phyloP scores from a whole-genome alignment of 37 sponge, comb jelly and placozoan genomes.

The Lycopodina hypogea region DNA sequence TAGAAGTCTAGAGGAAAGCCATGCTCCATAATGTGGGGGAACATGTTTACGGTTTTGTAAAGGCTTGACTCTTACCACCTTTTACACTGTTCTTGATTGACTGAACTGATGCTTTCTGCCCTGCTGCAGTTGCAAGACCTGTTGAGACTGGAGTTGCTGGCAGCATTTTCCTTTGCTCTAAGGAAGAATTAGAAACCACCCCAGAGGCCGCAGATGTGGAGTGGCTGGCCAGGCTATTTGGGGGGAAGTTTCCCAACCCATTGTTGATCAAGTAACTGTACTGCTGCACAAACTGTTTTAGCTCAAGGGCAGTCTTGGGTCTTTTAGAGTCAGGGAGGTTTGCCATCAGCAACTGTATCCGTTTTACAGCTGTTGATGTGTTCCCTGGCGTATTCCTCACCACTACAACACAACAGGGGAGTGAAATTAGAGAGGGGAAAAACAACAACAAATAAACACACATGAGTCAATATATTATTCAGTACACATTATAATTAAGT shows the following conservation, averaged over 20 bases:
- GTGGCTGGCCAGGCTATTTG: no score
- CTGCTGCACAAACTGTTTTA: constrained; percentile 37
- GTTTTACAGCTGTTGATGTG: constrained; percentile 17
- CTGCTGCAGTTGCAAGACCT: neutral
- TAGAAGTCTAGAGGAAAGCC: no score
- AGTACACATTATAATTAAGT: no score
- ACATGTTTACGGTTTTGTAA: no score
- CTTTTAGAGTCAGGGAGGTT: constrained; percentile 35
- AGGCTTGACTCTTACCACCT: no score
- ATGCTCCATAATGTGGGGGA: no score
- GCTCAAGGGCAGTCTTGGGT: constrained; percentile 35
- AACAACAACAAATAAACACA: no score
- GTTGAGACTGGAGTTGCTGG: neutral
- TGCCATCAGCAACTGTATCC: constrained; percentile 37
- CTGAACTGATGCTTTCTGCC: neutral
- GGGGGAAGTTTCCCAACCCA: neutral
- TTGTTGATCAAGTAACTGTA: neutral
- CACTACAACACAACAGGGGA: neutral
- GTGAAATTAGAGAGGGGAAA: no score
- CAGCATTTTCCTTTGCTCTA: neutral
- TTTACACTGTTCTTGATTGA: no score
- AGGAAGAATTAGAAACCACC: no score
- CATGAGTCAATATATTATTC: no score
- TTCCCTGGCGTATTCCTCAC: neutral
- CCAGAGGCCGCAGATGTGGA: no score